phyloP scores from a whole-genome alignment of 2,797 vertebrate species.

The Phylloscopus collybita region DNA sequence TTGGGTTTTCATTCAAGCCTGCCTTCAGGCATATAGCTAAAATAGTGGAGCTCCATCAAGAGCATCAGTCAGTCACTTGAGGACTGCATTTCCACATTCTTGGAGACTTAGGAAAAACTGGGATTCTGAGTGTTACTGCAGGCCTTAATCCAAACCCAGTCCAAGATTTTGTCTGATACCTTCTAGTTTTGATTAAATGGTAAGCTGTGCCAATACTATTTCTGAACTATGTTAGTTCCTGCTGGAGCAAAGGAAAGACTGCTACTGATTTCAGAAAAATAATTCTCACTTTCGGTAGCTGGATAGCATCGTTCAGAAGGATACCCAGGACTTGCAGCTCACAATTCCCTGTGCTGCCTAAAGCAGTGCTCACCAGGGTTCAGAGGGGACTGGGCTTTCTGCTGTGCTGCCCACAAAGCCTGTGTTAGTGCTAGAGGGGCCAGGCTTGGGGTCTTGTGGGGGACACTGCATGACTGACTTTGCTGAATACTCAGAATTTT shows the following conservation, averaged over 20 bases:
- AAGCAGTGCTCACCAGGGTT: background rate
- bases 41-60: background rate
- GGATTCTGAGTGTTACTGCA: background rate
- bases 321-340: background rate
- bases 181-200: background rate
- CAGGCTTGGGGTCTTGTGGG: background rate
- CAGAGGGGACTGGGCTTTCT: background rate
- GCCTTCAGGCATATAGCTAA: background rate
- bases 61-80: background rate
- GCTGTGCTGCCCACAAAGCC: background rate
- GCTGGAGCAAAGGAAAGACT: background rate
- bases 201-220: background rate
- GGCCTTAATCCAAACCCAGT: background rate
- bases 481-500: background rate
- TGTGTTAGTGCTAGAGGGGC: background rate
- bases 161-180: background rate
- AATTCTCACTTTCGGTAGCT: background rate
- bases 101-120: background rate
- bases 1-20: background rate
- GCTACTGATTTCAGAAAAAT: background rate
- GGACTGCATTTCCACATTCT: background rate
- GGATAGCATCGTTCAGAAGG: background rate
- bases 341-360: background rate
- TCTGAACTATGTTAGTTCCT: background rate
- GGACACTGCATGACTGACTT: background rate